Evolutionary conservation across 2,888 invertebrate genomes (phyloP).

Genomic region (Tipula vernalis): DNA sequence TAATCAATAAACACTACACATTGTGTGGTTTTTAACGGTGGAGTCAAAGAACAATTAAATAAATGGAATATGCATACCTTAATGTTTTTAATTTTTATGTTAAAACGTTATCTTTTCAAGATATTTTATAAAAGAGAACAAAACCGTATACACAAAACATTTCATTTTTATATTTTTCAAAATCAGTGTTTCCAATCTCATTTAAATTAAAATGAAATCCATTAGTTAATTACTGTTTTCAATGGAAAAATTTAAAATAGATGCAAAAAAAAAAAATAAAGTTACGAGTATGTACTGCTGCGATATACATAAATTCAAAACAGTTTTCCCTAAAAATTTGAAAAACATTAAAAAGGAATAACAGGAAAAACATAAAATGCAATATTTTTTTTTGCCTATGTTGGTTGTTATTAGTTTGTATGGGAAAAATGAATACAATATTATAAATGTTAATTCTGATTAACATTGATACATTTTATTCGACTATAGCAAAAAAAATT

Average conservation of each 20-base stretch:
- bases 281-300: not conserved
- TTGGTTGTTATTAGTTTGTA: not conserved
- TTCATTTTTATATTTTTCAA: not conserved
- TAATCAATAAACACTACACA: not conserved
- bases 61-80: not conserved
- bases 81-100: not conserved
- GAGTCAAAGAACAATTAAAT: not conserved
- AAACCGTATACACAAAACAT: not conserved
- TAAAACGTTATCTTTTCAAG: not conserved
- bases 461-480: not conserved
- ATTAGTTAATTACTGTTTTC: not conserved
- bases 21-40: not conserved
- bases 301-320: not conserved
- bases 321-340: not conserved
- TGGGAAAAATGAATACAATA: not conserved
- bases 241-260: not conserved
- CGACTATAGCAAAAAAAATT: not conserved
- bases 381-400: not conserved
- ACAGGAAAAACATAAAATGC: slow-evolving; percentile 4
- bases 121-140: not conserved
- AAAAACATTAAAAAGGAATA: not conserved
- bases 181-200: not conserved
- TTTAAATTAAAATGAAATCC: not conserved
- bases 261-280: not conserved
- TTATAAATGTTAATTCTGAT: not conserved